phyloP scores from a whole-genome alignment of 1,140 invertebrate species.

The Camponotus pennsylvanicus region DNA sequence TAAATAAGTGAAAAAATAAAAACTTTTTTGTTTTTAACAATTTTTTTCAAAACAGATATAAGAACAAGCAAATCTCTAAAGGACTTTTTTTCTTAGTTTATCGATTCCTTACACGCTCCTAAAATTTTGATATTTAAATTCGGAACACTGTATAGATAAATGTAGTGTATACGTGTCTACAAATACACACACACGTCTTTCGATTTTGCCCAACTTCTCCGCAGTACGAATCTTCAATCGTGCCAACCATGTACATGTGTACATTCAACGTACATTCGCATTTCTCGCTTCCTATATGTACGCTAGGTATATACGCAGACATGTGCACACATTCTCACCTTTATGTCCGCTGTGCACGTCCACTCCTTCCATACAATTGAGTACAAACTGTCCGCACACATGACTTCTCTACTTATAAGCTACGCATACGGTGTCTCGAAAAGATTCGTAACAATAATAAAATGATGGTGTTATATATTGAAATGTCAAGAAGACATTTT shows the following conservation, averaged over 20 bases:
- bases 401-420: neutral
- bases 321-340: slow-evolving; percentile 18
- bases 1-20: too few species aligned
- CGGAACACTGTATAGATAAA: too few species aligned
- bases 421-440: neutral
- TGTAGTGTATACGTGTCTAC: neutral
- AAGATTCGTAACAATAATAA: neutral
- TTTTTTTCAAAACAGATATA: too few species aligned
- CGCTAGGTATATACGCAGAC: neutral
- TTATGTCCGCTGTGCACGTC: neutral
- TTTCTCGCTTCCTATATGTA: neutral
- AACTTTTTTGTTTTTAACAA: too few species aligned
- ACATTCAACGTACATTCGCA: neutral
- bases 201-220: neutral
- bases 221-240: neutral
- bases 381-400: neutral
- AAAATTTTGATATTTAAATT: too few species aligned
- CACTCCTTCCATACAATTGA: neutral
- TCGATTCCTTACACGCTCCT: too few species aligned
- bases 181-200: neutral
- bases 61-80: too few species aligned
- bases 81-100: too few species aligned
- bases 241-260: neutral
- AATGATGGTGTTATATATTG: neutral
- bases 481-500: neutral